These are phyloP conservation scores for Lutra lutra DNA, from an alignment of 2,797 vertebrate species.

Conservation along the genomic window DNA sequence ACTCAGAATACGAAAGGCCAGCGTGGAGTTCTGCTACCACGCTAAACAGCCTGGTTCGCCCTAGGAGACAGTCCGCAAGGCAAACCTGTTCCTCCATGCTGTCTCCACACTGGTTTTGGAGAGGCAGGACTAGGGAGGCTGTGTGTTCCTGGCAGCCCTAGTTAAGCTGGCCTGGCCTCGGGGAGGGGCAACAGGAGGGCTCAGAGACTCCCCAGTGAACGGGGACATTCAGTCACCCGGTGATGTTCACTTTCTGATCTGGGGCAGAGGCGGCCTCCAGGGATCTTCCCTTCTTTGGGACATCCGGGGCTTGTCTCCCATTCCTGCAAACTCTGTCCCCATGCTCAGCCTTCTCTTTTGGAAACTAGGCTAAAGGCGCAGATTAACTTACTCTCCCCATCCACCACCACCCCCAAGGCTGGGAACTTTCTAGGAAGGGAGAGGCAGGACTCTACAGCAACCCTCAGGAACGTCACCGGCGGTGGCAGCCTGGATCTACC, in stretches of 20 bases:
- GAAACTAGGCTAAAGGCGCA: background rate
- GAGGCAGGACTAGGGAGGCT: background rate
- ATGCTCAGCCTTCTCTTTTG: background rate
- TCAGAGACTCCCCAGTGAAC: background rate
- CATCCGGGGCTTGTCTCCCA: background rate
- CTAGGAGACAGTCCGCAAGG: background rate
- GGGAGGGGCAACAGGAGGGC: background rate
- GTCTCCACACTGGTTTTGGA: background rate
- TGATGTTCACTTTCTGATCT: too few species aligned
- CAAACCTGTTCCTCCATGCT: rapidly evolving
- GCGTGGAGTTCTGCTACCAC: background rate
- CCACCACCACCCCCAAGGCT: too few species aligned
- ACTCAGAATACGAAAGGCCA: background rate
- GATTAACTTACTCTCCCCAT: background rate
- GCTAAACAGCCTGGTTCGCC: background rate
- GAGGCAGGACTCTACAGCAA: background rate
- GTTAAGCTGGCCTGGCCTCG: background rate
- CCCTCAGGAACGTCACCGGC: background rate
- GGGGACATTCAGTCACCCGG: background rate
- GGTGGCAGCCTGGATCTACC: background rate
- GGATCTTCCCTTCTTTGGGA: background rate
- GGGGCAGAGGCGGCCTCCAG: background rate
- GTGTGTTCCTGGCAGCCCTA: background rate
- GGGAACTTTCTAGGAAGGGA: background rate
- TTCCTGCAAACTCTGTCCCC: background rate